Percentiles rank a stretch among this genome's conserved stretches.
These are phyloP conservation scores for Aphaenogaster rudis DNA, from an alignment of 1,140 invertebrate species.

Conservation along the genomic window DNA sequence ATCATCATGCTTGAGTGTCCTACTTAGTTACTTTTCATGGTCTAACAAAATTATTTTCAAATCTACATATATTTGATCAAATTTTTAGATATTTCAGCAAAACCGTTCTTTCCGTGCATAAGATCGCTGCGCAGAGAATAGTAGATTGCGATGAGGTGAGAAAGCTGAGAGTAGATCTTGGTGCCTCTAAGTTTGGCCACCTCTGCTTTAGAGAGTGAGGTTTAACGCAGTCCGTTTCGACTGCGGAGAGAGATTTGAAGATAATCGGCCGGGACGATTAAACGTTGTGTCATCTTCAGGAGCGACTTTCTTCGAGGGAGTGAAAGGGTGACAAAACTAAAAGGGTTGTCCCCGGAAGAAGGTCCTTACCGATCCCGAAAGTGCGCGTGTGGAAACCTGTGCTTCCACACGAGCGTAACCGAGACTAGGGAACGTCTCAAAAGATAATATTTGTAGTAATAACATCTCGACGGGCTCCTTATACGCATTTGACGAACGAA, in stretches of 20 bases:
- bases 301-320: conserved; percentile 27
- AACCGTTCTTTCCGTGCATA: too few relatives aligned
- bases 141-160: too few relatives aligned
- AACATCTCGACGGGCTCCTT: conserved; percentile 75
- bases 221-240: conserved; percentile 1
- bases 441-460: conserved; percentile 82
- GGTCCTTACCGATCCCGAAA: conserved; percentile 8
- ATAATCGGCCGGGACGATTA: conserved; percentile 25
- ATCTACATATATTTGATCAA: too few relatives aligned
- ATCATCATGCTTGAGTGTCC: too few relatives aligned
- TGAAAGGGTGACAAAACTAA: conserved; percentile 27
- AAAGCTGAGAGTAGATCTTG: too few relatives aligned
- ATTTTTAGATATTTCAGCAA: too few relatives aligned
- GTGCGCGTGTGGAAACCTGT: conserved; percentile 16
- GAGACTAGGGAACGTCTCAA: conserved; percentile 42
- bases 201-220: neutral
- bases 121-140: too few relatives aligned
- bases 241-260: neutral
- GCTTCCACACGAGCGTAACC: conserved; percentile 22
- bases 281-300: conserved; percentile 1
- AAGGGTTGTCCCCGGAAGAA: neutral
- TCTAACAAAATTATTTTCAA: too few relatives aligned
- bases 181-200: too few relatives aligned
- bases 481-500: conserved; percentile 57
- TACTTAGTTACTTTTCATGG: too few relatives aligned